These are phyloP conservation scores for Catharus fuscescens DNA, from an alignment of 2,113 vertebrate genomes.

Conservation along the genomic window DNA sequence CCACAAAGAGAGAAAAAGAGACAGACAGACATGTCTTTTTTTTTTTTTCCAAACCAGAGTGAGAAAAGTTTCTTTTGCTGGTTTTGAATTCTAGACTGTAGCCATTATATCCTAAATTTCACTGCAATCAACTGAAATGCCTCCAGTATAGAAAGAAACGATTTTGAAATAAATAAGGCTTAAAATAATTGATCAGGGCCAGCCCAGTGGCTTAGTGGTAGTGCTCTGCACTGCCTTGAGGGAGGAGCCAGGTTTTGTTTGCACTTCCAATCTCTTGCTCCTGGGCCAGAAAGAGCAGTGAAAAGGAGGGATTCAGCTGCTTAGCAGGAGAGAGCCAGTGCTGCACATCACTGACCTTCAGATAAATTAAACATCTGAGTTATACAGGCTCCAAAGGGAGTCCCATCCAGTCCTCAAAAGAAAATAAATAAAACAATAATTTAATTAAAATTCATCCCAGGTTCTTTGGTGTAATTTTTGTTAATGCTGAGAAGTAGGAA, in stretches of 20 bases:
- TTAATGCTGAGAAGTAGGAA: slow-evolving; percentile 54
- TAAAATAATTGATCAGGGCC: slow-evolving; percentile 52
- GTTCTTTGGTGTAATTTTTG: slow-evolving; percentile 64
- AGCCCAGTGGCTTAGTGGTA: slow-evolving; percentile 55
- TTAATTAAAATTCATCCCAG: slow-evolving; percentile 61
- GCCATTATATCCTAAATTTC: slow-evolving; percentile 69
- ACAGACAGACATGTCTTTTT: slow-evolving; percentile 5
- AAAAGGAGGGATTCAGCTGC: slow-evolving; percentile 13
- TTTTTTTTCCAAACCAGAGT: slow-evolving; percentile 54
- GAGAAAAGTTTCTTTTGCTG: slow-evolving; percentile 61
- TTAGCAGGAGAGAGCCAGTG: slow-evolving; percentile 15
- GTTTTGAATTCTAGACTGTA: slow-evolving; percentile 69
- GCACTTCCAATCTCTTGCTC: slow-evolving; percentile 31
- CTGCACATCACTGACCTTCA: slow-evolving; percentile 42
- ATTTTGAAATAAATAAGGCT: slow-evolving; percentile 81
- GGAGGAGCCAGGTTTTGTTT: slow-evolving; percentile 13
- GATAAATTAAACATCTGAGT: slow-evolving; percentile 65
- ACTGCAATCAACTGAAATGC: slow-evolving; percentile 65
- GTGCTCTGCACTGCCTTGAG: slow-evolving; percentile 59
- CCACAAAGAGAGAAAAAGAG: slow-evolving; percentile 36
- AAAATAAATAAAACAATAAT: slow-evolving; percentile 70
- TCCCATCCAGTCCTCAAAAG: slow-evolving; percentile 61
- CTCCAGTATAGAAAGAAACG: slow-evolving; percentile 57
- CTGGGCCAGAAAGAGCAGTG: slow-evolving; percentile 13
- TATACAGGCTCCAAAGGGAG: slow-evolving; percentile 60